These are phyloP conservation scores for Paramisgurnus dabryanus DNA, from an alignment of 2,113 vertebrate genomes.

Conservation along the genomic window DNA sequence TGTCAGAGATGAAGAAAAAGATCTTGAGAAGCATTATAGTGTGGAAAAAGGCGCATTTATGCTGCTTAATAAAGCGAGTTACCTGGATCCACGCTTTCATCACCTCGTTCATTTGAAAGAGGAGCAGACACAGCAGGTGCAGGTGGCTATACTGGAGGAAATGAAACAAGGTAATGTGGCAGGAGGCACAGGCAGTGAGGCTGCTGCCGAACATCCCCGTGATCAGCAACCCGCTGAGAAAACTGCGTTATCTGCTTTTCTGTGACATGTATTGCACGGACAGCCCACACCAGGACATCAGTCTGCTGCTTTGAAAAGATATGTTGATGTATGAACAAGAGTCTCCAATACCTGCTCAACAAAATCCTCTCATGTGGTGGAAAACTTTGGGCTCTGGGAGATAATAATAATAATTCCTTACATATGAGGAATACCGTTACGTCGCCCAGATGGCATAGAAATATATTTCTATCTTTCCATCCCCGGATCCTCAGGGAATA, in stretches of 20 bases:
- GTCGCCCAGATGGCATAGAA: too few species aligned
- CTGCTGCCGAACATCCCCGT: not conserved
- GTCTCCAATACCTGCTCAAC: too few species aligned
- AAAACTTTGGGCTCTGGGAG: too few species aligned
- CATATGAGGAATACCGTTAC: too few species aligned
- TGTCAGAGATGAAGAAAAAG: constrained; percentile 18
- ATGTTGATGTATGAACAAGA: too few species aligned
- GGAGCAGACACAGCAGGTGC: not conserved
- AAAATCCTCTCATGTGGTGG: too few species aligned
- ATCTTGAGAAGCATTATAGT: constrained; percentile 8
- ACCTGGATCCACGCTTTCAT: constrained; percentile 27
- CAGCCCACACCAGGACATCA: too few species aligned
- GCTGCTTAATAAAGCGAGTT: constrained; percentile 8
- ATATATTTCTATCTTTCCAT: too few species aligned
- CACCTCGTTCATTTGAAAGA: constrained; percentile 15
- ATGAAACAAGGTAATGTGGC: not conserved
- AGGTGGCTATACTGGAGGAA: constrained; percentile 15
- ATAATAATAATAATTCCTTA: too few species aligned
- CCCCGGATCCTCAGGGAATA: too few species aligned
- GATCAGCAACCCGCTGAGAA: not conserved
- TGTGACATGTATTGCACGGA: constrained; percentile 4
- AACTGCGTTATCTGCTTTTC: constrained; percentile 34
- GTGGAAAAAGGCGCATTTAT: not conserved
- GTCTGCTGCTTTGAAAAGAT: too few species aligned
- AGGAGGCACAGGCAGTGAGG: not conserved